Evolutionary conservation across 2,888 invertebrate species (phyloP).

Genomic region (Cryptosula pallasiana): DNA sequence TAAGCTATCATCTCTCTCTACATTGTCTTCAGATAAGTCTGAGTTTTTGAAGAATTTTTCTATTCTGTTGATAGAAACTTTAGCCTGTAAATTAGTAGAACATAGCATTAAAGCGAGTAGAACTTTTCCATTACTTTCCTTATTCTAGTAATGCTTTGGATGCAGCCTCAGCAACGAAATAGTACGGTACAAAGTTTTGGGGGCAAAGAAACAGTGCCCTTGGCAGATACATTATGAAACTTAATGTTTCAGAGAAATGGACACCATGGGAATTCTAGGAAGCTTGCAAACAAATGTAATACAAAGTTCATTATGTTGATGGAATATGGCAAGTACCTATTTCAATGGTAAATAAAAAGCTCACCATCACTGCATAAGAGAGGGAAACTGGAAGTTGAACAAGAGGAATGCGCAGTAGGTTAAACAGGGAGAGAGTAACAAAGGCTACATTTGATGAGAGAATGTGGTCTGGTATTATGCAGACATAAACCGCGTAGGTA

Average conservation of each 20-base stretch:
- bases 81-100: conserved; percentile 35
- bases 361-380: conserved; percentile 50
- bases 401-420: conserved; percentile 91
- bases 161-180: too few species aligned
- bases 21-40: conserved; percentile 42
- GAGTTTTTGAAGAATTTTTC: conserved; percentile 42
- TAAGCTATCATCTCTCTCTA: conserved; percentile 31
- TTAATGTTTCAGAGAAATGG: too few species aligned
- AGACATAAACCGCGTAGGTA: conserved; percentile 58
- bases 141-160: too few species aligned
- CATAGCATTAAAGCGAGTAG: background rate
- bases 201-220: background rate
- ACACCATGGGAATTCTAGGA: too few species aligned
- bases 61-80: conserved; percentile 46
- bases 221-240: too few species aligned
- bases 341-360: too few species aligned
- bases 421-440: conserved; percentile 93
- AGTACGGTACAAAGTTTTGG: background rate
- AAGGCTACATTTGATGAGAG: conserved; percentile 87
- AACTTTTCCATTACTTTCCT: too few species aligned
- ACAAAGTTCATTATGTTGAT: too few species aligned
- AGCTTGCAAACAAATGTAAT: too few species aligned
- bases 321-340: too few species aligned
- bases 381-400: conserved; percentile 95
- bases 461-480: conserved; percentile 72